These are phyloP conservation scores for Pipa parva DNA, from an alignment of 2,113 vertebrate genomes.

Conservation along the genomic window DNA sequence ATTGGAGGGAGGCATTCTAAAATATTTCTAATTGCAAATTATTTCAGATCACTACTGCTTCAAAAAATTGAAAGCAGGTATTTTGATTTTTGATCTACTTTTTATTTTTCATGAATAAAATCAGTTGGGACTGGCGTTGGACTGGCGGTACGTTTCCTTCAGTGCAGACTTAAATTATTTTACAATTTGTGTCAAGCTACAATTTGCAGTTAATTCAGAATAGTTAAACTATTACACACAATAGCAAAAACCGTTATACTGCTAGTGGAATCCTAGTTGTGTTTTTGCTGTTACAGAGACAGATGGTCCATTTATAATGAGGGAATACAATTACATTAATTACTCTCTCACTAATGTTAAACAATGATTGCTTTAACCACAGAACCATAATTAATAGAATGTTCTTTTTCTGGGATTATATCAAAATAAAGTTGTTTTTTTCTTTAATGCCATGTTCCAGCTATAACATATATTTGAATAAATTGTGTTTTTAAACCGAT, in stretches of 20 bases:
- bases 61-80: no score
- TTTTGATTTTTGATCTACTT: no score
- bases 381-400: constrained; percentile 41
- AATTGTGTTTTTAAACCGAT: background rate
- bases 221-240: background rate
- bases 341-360: constrained; percentile 36
- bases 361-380: constrained; percentile 20
- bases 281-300: constrained; percentile 25
- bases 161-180: no score
- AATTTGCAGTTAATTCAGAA: constrained; percentile 9
- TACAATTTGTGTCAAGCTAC: background rate
- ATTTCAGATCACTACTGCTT: no score
- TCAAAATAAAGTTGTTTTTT: constrained; percentile 11
- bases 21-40: no score
- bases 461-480: constrained; percentile 20
- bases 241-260: background rate
- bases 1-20: no score
- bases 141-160: no score
- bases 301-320: constrained; percentile 41
- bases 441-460: constrained; percentile 1
- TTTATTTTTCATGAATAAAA: no score
- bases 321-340: constrained; percentile 43
- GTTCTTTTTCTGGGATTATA: constrained; percentile 33
- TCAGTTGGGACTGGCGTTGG: no score
- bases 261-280: constrained; percentile 38